Conservation (phyloP, 2,888 invertebrate species). For the Zaprionus obscuricornis region DNA sequence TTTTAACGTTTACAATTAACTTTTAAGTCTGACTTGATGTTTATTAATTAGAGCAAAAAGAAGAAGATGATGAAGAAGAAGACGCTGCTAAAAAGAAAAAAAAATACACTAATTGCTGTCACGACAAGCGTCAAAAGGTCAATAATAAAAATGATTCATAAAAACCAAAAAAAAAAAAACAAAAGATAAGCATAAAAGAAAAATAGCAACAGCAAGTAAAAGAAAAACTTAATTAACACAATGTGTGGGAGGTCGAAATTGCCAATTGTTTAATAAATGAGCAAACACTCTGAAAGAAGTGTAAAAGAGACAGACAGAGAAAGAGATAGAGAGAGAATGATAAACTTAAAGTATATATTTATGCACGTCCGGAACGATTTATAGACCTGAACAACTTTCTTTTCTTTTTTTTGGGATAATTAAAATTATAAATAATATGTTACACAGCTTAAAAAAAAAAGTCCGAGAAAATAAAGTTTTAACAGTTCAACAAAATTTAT, state of each 20-base stretch:
- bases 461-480: no score
- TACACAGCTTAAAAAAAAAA: no score
- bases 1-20: slow-evolving; percentile 48
- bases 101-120: slow-evolving; percentile 73
- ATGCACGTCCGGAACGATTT: no score
- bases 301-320: no score
- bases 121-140: slow-evolving; percentile 65
- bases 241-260: slow-evolving; percentile 49
- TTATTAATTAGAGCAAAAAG: slow-evolving; percentile 61
- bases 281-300: no score
- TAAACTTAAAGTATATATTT: background rate
- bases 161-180: slow-evolving; percentile 12
- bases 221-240: slow-evolving; percentile 44
- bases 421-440: no score
- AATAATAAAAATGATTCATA: slow-evolving; percentile 62
- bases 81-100: slow-evolving; percentile 6
- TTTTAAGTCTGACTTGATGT: slow-evolving; percentile 39
- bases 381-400: no score
- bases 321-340: background rate
- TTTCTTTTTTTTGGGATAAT: no score
- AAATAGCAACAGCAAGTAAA: background rate
- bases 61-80: slow-evolving; percentile 19
- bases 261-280: slow-evolving; percentile 34
- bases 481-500: no score
- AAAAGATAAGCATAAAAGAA: no score